Conservation (phyloP, 2,113 vertebrate species). For the Eleginops maclovinus region DNA sequence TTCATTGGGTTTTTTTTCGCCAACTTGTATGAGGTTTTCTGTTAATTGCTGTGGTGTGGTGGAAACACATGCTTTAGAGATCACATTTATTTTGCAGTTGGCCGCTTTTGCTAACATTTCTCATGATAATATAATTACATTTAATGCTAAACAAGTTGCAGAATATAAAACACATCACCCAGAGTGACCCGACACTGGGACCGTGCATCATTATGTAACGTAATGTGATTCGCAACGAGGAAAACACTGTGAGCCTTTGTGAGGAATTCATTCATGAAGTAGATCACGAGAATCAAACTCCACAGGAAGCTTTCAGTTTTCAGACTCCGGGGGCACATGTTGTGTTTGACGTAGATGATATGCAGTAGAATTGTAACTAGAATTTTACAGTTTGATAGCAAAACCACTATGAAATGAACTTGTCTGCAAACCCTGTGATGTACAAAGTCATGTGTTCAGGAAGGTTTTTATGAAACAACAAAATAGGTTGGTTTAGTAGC, state of each 20-base stretch:
- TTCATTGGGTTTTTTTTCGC: neutral
- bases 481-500: neutral
- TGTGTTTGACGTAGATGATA: neutral
- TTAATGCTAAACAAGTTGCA: neutral
- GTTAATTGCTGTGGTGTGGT: neutral
- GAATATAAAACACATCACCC: neutral
- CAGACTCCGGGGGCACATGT: neutral
- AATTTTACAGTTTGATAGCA: neutral
- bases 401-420: neutral
- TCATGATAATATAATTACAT: neutral
- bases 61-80: neutral
- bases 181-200: neutral
- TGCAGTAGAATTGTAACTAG: neutral
- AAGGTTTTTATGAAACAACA: neutral
- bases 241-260: neutral
- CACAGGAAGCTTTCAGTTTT: neutral
- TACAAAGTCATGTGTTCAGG: neutral
- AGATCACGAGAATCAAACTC: conserved; percentile 9
- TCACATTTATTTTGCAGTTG: neutral
- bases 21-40: too few species aligned
- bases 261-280: neutral
- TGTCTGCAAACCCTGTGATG: neutral
- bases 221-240: neutral
- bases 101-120: neutral
- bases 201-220: neutral